A percentile compares a stretch with the other conserved stretches of the same genome.
Evolutionary conservation across 2,888 invertebrate species (phyloP).

Genomic region (Uloborus plumipes): DNA sequence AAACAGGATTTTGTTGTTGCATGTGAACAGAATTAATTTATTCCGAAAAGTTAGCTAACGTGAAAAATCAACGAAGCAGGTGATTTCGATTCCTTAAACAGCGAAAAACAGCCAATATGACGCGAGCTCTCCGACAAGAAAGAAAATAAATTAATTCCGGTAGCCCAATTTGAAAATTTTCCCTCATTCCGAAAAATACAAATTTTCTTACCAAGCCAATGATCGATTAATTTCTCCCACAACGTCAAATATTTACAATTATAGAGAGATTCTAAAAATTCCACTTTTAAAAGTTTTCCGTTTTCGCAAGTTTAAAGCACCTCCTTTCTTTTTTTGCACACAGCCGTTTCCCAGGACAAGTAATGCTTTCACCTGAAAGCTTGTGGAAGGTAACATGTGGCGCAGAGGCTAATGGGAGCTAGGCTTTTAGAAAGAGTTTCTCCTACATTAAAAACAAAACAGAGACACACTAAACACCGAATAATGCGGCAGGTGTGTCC

Average conservation of each 20-base stretch:
- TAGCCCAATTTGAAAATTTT: conserved; percentile 31
- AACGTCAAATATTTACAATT: conserved; percentile 36
- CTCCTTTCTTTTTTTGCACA: conserved; percentile 21
- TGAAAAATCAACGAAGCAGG: no score
- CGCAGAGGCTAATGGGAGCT: conserved; percentile 54
- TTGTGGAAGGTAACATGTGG: conserved; percentile 56
- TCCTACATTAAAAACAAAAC: conserved; percentile 32
- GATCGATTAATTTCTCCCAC: conserved; percentile 48
- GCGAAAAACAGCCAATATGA: no score
- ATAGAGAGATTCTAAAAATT: conserved; percentile 52
- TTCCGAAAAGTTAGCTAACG: no score
- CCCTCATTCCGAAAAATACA: conserved; percentile 39
- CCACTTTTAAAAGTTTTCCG: conserved; percentile 51
- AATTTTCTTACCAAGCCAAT: conserved; percentile 38
- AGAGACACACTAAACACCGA: conserved; percentile 17
- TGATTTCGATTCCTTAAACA: no score
- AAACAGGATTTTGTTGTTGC: no score
- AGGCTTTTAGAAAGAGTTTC: conserved; percentile 32
- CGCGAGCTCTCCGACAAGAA: no score
- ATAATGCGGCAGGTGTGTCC: conserved; percentile 41
- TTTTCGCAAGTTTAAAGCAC: conserved; percentile 53
- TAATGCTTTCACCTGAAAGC: conserved; percentile 51
- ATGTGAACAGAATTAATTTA: no score
- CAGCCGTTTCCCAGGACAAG: conserved; percentile 11
- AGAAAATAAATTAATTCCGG: neutral